Conservation (phyloP, 2,888 invertebrate species). For the Epistrophe eligans region DNA sequence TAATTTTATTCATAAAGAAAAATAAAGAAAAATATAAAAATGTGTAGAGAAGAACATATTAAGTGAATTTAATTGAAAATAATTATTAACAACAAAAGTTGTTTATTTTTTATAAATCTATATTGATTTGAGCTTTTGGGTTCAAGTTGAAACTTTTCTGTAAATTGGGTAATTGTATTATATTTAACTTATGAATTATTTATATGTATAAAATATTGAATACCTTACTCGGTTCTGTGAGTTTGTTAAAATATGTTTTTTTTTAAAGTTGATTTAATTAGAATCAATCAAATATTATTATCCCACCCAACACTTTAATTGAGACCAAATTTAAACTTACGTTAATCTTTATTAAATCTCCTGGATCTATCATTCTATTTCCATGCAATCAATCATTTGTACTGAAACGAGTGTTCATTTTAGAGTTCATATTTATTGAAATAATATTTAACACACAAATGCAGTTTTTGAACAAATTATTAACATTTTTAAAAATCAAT, state of each 20-base stretch:
- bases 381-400: too few species aligned
- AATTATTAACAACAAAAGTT: constrained; percentile 6
- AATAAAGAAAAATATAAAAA: background rate
- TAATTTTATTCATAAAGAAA: constrained; percentile 47
- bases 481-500: too few species aligned
- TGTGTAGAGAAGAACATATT: background rate
- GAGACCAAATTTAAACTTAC: background rate
- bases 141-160: background rate
- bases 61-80: constrained; percentile 23
- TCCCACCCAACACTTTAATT: too few species aligned
- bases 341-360: too few species aligned
- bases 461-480: too few species aligned
- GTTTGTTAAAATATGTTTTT: background rate
- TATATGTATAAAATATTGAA: background rate
- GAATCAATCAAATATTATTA: too few species aligned
- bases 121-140: constrained; percentile 8
- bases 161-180: background rate
- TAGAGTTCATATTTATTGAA: too few species aligned
- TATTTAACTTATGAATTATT: constrained; percentile 14
- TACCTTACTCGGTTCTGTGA: background rate
- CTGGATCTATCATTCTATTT: too few species aligned
- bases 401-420: too few species aligned
- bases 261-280: too few species aligned
- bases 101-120: background rate
- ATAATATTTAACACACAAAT: too few species aligned